These are phyloP conservation scores for Strigamia transsilvanica DNA, from an alignment of 2,888 invertebrate genomes.

Conservation along the genomic window DNA sequence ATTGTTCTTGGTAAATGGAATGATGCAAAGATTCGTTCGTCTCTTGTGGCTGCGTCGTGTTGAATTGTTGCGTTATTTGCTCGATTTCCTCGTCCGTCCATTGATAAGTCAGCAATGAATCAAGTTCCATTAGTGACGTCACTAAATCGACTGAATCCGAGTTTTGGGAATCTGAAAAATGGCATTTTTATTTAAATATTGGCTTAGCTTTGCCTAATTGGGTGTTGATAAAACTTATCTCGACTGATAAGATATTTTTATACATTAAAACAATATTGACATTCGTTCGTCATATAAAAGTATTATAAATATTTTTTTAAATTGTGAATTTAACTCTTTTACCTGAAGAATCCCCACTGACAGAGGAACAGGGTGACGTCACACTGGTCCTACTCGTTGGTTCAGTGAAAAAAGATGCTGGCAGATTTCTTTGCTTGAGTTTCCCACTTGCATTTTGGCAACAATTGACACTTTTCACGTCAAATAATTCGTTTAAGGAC, in stretches of 20 bases:
- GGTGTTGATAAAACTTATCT: not conserved
- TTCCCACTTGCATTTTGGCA: not conserved
- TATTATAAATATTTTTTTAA: not conserved
- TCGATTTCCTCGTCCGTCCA: slow-evolving; percentile 7
- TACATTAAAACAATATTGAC: slow-evolving; percentile 14
- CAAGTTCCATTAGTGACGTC: not conserved
- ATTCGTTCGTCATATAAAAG: not conserved
- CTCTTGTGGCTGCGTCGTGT: not conserved
- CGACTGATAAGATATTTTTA: slow-evolving; percentile 2
- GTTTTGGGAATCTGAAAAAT: not conserved
- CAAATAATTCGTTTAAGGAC: not conserved
- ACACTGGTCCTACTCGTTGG: not conserved
- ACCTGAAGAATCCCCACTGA: slow-evolving; percentile 1
- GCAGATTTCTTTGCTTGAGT: slow-evolving; percentile 13
- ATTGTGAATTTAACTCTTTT: not conserved
- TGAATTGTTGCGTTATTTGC: slow-evolving; percentile 2
- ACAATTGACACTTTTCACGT: slow-evolving; percentile 1
- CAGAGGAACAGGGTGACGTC: not conserved
- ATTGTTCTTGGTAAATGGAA: not conserved
- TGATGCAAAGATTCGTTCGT: not conserved
- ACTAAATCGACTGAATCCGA: not conserved
- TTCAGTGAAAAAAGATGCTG: slow-evolving; percentile 36
- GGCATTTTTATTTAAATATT: not conserved
- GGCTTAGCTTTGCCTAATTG: not conserved
- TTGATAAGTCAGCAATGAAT: slow-evolving; percentile 10